Evolutionary conservation across 2,797 vertebrate species (phyloP).

Genomic region (Xenops minutus): DNA sequence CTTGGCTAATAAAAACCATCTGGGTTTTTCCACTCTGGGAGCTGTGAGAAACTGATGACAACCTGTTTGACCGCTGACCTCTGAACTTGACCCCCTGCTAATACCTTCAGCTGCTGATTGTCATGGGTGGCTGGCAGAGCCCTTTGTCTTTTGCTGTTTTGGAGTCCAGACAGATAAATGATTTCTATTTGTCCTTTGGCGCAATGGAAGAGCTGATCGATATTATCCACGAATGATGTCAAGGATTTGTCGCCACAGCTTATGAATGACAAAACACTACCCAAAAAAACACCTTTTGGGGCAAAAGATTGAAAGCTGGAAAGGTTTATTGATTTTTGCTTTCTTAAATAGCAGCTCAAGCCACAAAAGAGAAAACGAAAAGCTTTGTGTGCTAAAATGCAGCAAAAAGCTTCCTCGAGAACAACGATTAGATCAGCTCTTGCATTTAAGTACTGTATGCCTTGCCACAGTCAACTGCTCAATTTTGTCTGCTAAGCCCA

Average conservation of each 20-base stretch:
- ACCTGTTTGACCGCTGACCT: slow-evolving; percentile 84
- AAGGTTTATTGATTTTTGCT: slow-evolving; percentile 94
- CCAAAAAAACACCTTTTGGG: slow-evolving; percentile 87
- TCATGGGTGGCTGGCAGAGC: slow-evolving; percentile 78
- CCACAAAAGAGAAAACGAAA: slow-evolving; percentile 91
- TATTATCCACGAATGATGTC: slow-evolving; percentile 95
- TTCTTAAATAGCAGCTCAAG: slow-evolving; percentile 93
- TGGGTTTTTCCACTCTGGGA: slow-evolving; percentile 77
- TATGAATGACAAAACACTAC: slow-evolving; percentile 95
- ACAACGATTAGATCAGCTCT: slow-evolving; percentile 91
- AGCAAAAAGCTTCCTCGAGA: slow-evolving; percentile 91
- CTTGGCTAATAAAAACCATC: slow-evolving; percentile 80
- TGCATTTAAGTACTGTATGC: slow-evolving; percentile 80
- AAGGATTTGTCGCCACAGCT: slow-evolving; percentile 97
- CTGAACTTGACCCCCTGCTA: slow-evolving; percentile 85
- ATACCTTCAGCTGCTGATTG: slow-evolving; percentile 90
- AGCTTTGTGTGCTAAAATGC: slow-evolving; percentile 96
- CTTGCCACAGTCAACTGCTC: slow-evolving; percentile 67
- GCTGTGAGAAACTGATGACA: slow-evolving; percentile 82
- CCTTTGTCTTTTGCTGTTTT: slow-evolving; percentile 86
- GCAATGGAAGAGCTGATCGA: slow-evolving; percentile 92
- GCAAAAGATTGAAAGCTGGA: slow-evolving; percentile 92
- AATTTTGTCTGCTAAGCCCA: slow-evolving; percentile 68
- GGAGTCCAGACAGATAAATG: slow-evolving; percentile 92
- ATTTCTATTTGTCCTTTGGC: slow-evolving; percentile 96